Base-by-base conservation (phyloP, 2,888 invertebrate species). In the Muschampia plurimacula region DNA sequence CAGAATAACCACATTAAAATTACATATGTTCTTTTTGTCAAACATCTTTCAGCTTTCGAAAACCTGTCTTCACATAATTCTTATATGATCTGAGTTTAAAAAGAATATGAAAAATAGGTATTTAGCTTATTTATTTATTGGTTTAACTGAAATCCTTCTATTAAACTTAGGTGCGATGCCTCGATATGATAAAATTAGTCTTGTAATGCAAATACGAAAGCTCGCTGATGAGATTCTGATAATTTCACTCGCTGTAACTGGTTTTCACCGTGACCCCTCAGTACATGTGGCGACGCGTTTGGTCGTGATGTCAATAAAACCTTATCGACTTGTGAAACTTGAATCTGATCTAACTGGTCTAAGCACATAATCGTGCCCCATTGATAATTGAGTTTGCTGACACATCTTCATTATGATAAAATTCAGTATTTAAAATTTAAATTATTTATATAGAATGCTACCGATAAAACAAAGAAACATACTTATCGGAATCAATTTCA, bases 181-280 rank as follows among this genome's bases (percentile, higher is more conserved):
- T 44, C 44, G 10, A 44, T 8, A 10, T 44, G 52, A 52, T 52
- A 52, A 52, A 52, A 52, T 52, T 52, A 52, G n/a, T 15, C 52
- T 52, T 52, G 15, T 15, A 52, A 64, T 64, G 64, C 41, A 65
- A 57, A 70, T 70, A 57, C 46, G 64, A 70, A 64, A 70, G 70
- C 70, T 57, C 46, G 36, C 64, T 57, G 70, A 57, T 65, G 70
- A 64, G 13, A 44, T 32, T 70, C 57, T 57, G 57, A 41, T 57
- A 70, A 57, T 70, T 70, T 70, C 70, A 65, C 70, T 46, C 57
- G 63, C 22, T n/a, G 28, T 44, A 57, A 70, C 70, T 57, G 57
- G 70, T 70, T 70, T 70, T 39, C 22, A 57, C 36, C 41, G 57
- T 70, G 70, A 70, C 70, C 64, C 57, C 70, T 65, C 69, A 39